Evolutionary conservation across 2,797 vertebrate genomes (phyloP).

Genomic region (Schizopygopsis malacanthus): DNA sequence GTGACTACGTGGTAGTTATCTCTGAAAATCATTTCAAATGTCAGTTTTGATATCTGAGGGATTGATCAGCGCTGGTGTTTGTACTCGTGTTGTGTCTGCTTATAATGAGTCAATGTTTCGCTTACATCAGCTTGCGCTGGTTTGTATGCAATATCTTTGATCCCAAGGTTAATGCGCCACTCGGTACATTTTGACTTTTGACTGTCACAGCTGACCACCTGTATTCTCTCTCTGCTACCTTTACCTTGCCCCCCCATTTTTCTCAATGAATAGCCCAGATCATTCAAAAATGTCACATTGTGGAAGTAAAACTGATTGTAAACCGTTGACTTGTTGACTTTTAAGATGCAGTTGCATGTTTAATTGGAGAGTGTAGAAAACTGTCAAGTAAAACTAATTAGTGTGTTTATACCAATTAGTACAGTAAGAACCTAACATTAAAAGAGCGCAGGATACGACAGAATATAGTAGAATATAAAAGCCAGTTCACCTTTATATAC

Average conservation of each 20-base stretch:
- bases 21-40: not conserved
- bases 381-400: not conserved
- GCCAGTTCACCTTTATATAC: not conserved
- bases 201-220: constrained; percentile 49
- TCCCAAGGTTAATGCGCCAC: constrained; percentile 54
- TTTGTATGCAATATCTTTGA: constrained; percentile 47
- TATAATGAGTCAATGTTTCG: not conserved
- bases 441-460: not conserved
- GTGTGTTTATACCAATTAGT: not conserved
- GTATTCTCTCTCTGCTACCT: constrained; percentile 30
- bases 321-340: not conserved
- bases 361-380: not conserved
- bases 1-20: not conserved
- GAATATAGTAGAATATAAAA: not conserved
- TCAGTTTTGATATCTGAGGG: not conserved
- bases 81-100: not conserved
- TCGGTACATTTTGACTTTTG: constrained; percentile 24
- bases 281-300: not conserved
- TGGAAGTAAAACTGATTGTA: not conserved
- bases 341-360: not conserved
- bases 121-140: constrained; percentile 4
- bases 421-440: not conserved
- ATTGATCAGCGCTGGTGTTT: not conserved
- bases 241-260: constrained; percentile 28
- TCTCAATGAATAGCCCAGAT: not conserved